These are phyloP conservation scores for Hylyphantes graminicola DNA, from an alignment of 1,140 invertebrate genomes.

Conservation along the genomic window DNA sequence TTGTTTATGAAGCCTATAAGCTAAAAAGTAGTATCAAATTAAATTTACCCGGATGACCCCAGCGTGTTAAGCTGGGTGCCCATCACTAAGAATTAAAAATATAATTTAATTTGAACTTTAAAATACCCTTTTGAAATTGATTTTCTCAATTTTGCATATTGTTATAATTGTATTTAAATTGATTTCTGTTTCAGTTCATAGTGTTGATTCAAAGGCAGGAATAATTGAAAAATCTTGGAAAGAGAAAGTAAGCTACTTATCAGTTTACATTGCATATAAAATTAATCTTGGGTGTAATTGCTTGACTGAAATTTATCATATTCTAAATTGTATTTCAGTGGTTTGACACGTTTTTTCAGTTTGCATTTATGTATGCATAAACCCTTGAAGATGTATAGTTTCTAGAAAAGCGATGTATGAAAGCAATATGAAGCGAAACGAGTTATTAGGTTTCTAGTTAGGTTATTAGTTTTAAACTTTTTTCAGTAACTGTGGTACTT, in stretches of 20 bases:
- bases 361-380: neutral
- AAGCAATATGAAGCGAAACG: too few relatives aligned
- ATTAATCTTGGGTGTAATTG: neutral
- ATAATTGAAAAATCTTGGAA: neutral
- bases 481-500: too few relatives aligned
- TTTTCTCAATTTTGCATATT: neutral
- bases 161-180: neutral
- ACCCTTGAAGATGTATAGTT: neutral
- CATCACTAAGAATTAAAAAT: neutral
- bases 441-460: too few relatives aligned
- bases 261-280: neutral
- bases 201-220: neutral
- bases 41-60: neutral
- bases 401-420: neutral
- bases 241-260: neutral
- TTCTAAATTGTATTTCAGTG: neutral
- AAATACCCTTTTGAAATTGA: neutral
- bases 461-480: too few relatives aligned
- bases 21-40: neutral
- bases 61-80: too few relatives aligned
- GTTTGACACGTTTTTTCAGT: neutral
- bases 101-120: neutral
- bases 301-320: neutral
- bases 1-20: neutral
- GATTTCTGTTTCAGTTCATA: neutral